Evolutionary conservation across 2,797 vertebrate species (phyloP).

Genomic region (Scolopax rusticola): DNA sequence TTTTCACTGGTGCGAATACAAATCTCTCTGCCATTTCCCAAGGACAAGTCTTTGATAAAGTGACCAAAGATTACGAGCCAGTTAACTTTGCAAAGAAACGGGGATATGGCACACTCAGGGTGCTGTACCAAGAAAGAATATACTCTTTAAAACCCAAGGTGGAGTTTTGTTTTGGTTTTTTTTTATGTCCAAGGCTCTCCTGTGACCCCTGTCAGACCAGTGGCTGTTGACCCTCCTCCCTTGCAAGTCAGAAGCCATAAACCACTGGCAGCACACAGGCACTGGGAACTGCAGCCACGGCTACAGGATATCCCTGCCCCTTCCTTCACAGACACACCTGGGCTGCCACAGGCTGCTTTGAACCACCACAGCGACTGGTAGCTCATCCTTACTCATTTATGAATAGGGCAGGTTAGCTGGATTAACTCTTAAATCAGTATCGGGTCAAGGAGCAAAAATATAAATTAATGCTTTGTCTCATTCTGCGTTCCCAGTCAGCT

Average conservation of each 20-base stretch:
- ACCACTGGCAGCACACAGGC: accelerated
- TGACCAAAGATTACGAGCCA: not conserved
- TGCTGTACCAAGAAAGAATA: not conserved
- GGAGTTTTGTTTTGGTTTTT: not conserved
- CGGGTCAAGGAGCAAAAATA: conserved; percentile 9
- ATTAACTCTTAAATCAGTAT: not conserved
- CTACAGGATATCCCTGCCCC: not conserved
- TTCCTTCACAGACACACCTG: not conserved
- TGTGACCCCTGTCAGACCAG: not conserved
- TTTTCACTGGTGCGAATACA: not conserved
- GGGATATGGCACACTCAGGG: not conserved
- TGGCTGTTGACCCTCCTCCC: not conserved
- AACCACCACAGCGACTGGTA: not conserved
- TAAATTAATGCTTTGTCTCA: conserved; percentile 32
- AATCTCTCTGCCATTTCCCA: conserved; percentile 27
- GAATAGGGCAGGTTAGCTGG: not conserved
- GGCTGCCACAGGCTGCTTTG: not conserved
- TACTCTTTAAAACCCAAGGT: not conserved
- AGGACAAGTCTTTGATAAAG: not conserved
- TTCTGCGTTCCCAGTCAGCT: conserved; percentile 1
- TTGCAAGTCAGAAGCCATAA: not conserved
- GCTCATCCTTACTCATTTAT: accelerated
- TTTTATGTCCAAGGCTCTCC: not conserved
- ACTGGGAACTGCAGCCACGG: accelerated
- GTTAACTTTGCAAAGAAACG: not conserved